Base-by-base conservation (phyloP, 2,797 vertebrate species). In the Epinephelus awoara region DNA sequence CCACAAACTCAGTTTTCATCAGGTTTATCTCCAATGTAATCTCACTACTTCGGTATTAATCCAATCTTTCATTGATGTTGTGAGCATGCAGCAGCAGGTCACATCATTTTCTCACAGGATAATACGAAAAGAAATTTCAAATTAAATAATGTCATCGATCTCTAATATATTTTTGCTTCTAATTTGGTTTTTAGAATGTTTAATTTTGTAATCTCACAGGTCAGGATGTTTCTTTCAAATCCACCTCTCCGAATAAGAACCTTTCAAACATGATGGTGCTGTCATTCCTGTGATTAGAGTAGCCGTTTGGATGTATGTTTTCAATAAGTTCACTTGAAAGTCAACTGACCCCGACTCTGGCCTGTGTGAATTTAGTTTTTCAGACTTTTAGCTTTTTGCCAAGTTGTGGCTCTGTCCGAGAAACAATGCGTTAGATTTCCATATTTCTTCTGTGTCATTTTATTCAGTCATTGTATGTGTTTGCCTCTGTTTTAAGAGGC, bases 401-500 rank as follows among this genome's bases (percentile, higher is more conserved):
- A 74, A 59, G 29, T 68, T 80, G 61, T 77, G 44, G 75, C 13
- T 74, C n/a, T 66, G 71, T 81, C 52, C 4, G 54, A 58, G 47
- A 71, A 51, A 50, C 23, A 9, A 56, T 21, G 58, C 42, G 52
- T 78, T 68, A 56, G 64, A 57, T 80, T 67, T 64, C 18, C n/a
- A 44, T 56, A 56, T 81, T 82, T 72, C 12, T 15, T 77, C 27
- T 61, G 64, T 80, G 59, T 77, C 57, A 67, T 74, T 83, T 82
- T 64, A 67, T 27, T 73, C 38, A 44, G 59, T 74, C 47, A 50
- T 72, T 85, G 63, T 74, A 66, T 62, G 75, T 49, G 44, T 85
- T 83, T 64, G 80, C 91, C 88, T 93, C 93, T 93, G 93, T 95
- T 95, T 92, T 93, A 94, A 79, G 91, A 91, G 93, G 90, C 67